These are phyloP conservation scores for Teleogryllus oceanicus DNA, from an alignment of 2,888 invertebrate genomes.

Conservation along the genomic window DNA sequence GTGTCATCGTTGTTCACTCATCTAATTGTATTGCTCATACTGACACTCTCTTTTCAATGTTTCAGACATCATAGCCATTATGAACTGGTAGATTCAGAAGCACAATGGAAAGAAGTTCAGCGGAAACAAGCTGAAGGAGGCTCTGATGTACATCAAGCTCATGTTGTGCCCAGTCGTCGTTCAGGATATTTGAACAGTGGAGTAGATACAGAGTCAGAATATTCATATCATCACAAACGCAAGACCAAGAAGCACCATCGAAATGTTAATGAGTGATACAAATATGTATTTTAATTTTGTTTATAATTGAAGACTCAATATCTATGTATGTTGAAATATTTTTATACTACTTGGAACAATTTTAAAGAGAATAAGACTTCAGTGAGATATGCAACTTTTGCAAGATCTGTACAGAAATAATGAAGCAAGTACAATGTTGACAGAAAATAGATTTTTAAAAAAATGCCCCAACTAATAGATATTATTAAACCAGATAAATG, in stretches of 20 bases:
- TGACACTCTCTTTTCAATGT: not conserved
- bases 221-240: slow-evolving; percentile 45
- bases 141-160: slow-evolving; percentile 64
- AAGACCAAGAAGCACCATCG: slow-evolving; percentile 45
- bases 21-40: no score
- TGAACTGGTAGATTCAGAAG: slow-evolving; percentile 81
- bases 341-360: no score
- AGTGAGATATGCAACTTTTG: no score
- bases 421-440: no score
- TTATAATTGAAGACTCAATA: no score
- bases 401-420: no score
- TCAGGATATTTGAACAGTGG: slow-evolving; percentile 47
- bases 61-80: slow-evolving; percentile 46
- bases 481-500: no score
- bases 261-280: not conserved
- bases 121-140: slow-evolving; percentile 63
- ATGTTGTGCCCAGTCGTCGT: slow-evolving; percentile 56
- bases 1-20: no score
- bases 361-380: no score
- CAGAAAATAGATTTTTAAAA: no score
- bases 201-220: slow-evolving; percentile 51
- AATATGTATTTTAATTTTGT: not conserved
- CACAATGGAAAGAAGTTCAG: slow-evolving; percentile 86
- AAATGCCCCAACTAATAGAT: no score
- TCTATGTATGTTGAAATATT: no score